These are phyloP conservation scores for Amphiprion ocellaris DNA, from an alignment of 2,113 vertebrate species.

Conservation along the genomic window DNA sequence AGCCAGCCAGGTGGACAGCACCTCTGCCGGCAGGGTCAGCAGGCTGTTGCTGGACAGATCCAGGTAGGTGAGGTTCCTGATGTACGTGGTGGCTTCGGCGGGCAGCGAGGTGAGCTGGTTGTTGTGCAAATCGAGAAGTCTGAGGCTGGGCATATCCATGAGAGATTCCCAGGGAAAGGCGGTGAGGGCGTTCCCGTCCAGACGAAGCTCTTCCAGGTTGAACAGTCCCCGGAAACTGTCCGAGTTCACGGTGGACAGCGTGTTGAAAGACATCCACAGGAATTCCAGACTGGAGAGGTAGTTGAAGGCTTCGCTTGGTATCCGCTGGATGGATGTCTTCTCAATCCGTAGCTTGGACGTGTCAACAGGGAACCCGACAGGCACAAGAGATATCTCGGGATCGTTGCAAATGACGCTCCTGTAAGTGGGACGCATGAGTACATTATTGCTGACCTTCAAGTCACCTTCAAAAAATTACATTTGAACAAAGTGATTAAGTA, in stretches of 20 bases:
- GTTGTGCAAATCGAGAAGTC: constrained; percentile 95
- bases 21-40: constrained; percentile 89
- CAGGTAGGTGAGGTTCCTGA: constrained; percentile 93
- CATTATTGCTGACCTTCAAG: neutral
- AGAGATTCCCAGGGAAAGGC: constrained; percentile 95
- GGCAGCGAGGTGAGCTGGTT: constrained; percentile 91
- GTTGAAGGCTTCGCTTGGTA: constrained; percentile 91
- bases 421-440: constrained; percentile 16
- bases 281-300: constrained; percentile 91
- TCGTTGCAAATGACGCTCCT: constrained; percentile 97
- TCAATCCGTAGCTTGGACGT: constrained; percentile 93
- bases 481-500: neutral
- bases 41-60: constrained; percentile 96
- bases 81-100: constrained; percentile 87
- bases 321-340: constrained; percentile 91
- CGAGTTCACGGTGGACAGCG: constrained; percentile 85
- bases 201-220: constrained; percentile 91
- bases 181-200: constrained; percentile 92
- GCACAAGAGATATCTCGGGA: constrained; percentile 92
- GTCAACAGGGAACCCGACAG: constrained; percentile 90
- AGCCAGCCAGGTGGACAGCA: constrained; percentile 90
- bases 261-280: constrained; percentile 97
- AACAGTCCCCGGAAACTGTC: constrained; percentile 90
- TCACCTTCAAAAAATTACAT: neutral
- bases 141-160: constrained; percentile 88